Evolutionary conservation across 2,797 vertebrate species (phyloP), one percentile per base, ranked within the genome.

Genomic region (Danio aesculapii): DNA sequence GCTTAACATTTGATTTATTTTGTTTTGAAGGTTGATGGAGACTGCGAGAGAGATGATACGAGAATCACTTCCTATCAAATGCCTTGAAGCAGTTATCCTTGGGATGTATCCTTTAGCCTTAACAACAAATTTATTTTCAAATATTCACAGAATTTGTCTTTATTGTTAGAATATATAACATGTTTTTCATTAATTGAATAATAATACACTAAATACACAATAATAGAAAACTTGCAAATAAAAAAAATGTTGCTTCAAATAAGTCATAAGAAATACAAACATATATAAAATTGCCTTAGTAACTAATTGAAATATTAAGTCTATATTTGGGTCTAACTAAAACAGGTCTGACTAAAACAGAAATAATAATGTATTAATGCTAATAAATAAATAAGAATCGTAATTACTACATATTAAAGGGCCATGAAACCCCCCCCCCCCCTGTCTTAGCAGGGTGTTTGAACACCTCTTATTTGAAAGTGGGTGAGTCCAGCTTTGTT

Each of bases 51-150:
- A 99, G 93, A 99, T 99, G 97, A 97, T 96, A 90, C 94, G 97
- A 66, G 98, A 98, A 90, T 98, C 97, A 83, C 90, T 99, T 87
- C 98, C 98, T 80, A 99, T 99, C 92, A 99, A 99, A 96, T 99
- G 98, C 90, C 97, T 99, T 57, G 98, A 99, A 92, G 98, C 98
- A 7, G 98, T 99, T 90, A 98, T 99, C 92, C 90, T 99, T 91
- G 97, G 97, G 91, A 95, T 99, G 98, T 99, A 99, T 99, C 98
- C 96, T 99, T 95, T 86, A 30, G 39, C 6, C 53, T 55, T 17
- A 55, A 7, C 13, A 1, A 70, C 50, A 55, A 41, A 30, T 1
- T 30, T 10, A n/a, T 43, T 30, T 1, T 30, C 30, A 1, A 1
- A 30, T 30, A 30, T 30, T 30, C 30, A 30, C 30, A 30, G 1